These are phyloP conservation scores for Sebastes hubbsi DNA, from an alignment of 2,797 vertebrate genomes.

Conservation along the genomic window DNA sequence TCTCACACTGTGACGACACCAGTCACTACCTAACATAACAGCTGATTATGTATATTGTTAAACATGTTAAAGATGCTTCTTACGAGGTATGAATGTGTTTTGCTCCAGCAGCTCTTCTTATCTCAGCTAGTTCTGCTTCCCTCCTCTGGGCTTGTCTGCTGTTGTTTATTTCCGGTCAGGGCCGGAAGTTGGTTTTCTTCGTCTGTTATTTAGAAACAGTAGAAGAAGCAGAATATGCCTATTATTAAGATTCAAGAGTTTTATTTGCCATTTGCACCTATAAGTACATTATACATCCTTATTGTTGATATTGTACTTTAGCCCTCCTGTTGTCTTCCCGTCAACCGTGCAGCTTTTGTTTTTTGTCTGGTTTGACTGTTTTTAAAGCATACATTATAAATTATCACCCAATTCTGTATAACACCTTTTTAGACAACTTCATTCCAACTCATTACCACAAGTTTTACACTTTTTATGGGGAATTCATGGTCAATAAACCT, in stretches of 20 bases:
- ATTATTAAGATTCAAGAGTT: too few relatives aligned
- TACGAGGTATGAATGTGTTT: background rate
- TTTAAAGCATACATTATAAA: too few relatives aligned
- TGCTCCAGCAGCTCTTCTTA: background rate
- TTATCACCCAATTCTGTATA: too few relatives aligned
- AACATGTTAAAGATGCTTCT: background rate
- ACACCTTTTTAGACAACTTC: too few relatives aligned
- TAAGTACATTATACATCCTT: background rate
- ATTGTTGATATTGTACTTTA: background rate
- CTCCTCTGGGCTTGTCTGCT: slow-evolving; percentile 48
- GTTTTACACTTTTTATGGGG: too few relatives aligned
- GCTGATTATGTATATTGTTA: background rate
- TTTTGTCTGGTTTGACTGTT: too few relatives aligned
- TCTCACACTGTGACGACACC: background rate
- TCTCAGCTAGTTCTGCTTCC: slow-evolving; percentile 19
- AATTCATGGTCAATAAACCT: too few relatives aligned
- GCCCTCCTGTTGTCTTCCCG: too few relatives aligned
- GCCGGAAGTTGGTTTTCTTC: slow-evolving; percentile 50
- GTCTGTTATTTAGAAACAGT: background rate
- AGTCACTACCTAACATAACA: background rate
- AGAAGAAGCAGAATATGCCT: too few relatives aligned
- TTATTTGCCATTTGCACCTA: too few relatives aligned
- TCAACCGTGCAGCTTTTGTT: too few relatives aligned
- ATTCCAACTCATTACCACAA: too few relatives aligned
- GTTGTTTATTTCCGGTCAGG: slow-evolving; percentile 69